Evolutionary conservation across 2,888 invertebrate species (phyloP), one percentile per base, ranked within the genome.

Genomic region (Papilio protenor): DNA sequence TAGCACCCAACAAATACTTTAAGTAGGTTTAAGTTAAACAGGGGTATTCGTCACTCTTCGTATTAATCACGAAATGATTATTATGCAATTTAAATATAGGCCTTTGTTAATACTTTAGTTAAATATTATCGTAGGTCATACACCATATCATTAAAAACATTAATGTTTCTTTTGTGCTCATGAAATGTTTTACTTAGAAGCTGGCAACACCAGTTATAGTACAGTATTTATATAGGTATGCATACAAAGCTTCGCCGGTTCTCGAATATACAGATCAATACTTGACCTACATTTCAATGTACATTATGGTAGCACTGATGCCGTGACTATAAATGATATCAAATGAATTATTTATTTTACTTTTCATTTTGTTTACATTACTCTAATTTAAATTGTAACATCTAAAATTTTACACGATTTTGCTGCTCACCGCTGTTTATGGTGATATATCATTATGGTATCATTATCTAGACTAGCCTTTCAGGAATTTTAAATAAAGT

Each of bases 251-350:
- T 71, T 52, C 66, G n/a, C 23, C 61, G 72, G 64, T 77, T 49
- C 73, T 73, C 66, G 55, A 73, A 73, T 73, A 66, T 73, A 73
- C 73, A 77, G 66, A 77, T 77, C 77, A 77, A 77, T 77, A 77
- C 77, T 77, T 77, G 77, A 77, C 77, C 77, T 66, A 77, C 64
- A 77, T 77, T 77, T 73, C 73, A 23, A 18, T 55, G 52, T 16
- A 76, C 52, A 21, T 73, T 66, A 77, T 64, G 76, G 70, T 59
- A 76, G 70, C 57, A 57, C 57, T 70, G 75, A 61, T 72, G 52
- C 21, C 49, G 33, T 61, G 61, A 33, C 11, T 59, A 40, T 33
- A 47, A 74, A 47, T 27, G 16, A 45, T 73, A 59, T 73, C 57
- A 40, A 73, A 33, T 57, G 45, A 69, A 69, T 69, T 69, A 69